These are phyloP conservation scores for Brachyalestes nurse DNA, from an alignment of 2,797 vertebrate species.

Conservation along the genomic window DNA sequence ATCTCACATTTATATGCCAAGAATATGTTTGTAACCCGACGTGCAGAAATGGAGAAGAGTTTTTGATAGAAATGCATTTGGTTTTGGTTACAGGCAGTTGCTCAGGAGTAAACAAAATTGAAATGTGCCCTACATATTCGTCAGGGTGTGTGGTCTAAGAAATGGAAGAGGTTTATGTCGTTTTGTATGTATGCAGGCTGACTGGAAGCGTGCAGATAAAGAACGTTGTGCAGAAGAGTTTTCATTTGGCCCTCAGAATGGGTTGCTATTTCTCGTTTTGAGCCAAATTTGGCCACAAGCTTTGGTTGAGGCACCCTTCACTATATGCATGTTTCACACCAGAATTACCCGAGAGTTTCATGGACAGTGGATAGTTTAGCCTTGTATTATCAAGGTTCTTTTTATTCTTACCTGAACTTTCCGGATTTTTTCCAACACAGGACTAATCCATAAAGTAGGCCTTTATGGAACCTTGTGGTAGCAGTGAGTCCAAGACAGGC, in stretches of 20 bases:
- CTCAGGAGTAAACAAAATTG: constrained; percentile 70
- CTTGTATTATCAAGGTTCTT: constrained; percentile 15
- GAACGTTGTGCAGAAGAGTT: constrained; percentile 36
- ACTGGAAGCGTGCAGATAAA: constrained; percentile 37
- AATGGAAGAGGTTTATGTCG: constrained; percentile 26
- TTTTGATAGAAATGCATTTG: constrained; percentile 69
- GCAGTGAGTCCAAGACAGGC: background rate
- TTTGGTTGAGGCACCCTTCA: constrained; percentile 41
- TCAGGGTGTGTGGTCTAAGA: constrained; percentile 47
- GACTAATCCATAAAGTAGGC: constrained; percentile 24
- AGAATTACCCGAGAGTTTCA: constrained; percentile 31
- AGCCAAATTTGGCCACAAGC: constrained; percentile 36
- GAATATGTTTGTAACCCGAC: constrained; percentile 73
- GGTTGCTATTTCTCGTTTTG: constrained; percentile 50
- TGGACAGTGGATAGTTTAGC: constrained; percentile 8
- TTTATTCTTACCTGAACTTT: background rate
- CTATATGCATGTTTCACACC: constrained; percentile 37
- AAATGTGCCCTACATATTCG: constrained; percentile 63
- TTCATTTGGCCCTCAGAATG: constrained; percentile 36
- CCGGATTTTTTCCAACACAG: constrained; percentile 4
- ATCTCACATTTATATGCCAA: constrained; percentile 74
- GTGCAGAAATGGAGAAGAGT: constrained; percentile 68
- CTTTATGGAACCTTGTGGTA: constrained; percentile 3
- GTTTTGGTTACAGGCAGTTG: constrained; percentile 67
- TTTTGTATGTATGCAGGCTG: constrained; percentile 28